phyloP scores from a whole-genome alignment of 2,113 vertebrate genomes.

The Aplodontia rufa region DNA sequence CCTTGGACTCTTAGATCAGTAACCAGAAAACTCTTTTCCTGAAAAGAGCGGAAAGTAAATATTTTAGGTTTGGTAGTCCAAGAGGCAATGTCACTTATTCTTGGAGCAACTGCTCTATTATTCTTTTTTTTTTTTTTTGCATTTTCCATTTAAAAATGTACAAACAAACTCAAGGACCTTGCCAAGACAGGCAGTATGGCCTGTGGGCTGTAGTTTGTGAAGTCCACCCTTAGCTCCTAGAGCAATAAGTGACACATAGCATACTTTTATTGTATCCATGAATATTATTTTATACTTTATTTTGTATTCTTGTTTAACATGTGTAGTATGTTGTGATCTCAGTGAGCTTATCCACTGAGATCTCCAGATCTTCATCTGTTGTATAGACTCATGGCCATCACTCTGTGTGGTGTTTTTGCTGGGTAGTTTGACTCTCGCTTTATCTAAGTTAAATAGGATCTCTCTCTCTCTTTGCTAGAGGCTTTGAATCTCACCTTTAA shows the following conservation, averaged over 20 bases:
- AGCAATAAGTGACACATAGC: too few species aligned
- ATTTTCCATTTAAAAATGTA: background rate
- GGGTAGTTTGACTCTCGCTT: background rate
- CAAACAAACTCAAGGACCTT: background rate
- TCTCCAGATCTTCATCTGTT: background rate
- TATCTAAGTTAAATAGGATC: background rate
- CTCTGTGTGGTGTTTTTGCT: background rate
- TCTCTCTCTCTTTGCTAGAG: background rate
- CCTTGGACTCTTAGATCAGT: background rate
- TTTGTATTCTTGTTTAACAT: background rate
- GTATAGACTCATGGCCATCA: rapidly evolving
- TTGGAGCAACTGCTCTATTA: background rate
- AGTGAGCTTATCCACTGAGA: background rate
- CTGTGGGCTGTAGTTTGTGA: background rate
- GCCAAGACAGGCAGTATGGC: background rate
- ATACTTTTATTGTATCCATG: background rate
- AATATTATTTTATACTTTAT: slow-evolving; percentile 1
- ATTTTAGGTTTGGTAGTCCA: background rate
- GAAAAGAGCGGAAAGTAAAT: slow-evolving; percentile 10
- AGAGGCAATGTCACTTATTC: background rate
- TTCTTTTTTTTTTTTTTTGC: background rate
- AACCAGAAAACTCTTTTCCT: background rate
- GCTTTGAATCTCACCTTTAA: slow-evolving; percentile 31
- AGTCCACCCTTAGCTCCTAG: background rate
- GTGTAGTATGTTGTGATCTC: background rate